Base-by-base conservation (phyloP, 2,113 vertebrate species). In the Microtus oregoni region DNA sequence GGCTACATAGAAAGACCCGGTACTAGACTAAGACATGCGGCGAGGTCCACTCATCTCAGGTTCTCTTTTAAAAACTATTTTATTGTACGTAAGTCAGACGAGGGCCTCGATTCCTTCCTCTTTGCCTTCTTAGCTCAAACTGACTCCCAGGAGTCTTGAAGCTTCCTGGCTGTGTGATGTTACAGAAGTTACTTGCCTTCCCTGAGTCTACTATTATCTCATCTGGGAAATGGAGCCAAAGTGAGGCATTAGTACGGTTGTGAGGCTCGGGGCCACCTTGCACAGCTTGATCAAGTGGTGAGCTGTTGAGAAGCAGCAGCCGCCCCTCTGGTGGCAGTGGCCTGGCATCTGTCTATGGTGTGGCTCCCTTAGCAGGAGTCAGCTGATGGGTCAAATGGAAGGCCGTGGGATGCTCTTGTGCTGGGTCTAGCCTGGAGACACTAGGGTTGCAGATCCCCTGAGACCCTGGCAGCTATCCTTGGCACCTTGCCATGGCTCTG, bases 381-480 rank as follows among this genome's bases (percentile, higher is more conserved):
- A 28, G 13, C 50, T 32, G 73, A 41, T 76, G 0, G 1, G 3
- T 0, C 24, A n/a, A 32, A 7, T 4, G 35, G 91, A 55, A n/a
- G 47, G 65, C 12, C 4, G 0, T 5, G 61, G 41, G 65, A 9
- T 81, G 52, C 6, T 65, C 72, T 20, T 15, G 81, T 70, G 76
- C 88, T 20, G 32, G 44, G 50, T 47, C 75, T 47, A 32, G 20
- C 89, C 11, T 22, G 78, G 63, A 72, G 32, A 35, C 17, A 15
- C 30, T 0, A 6, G 85, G 32, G 17, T 47, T 38, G 67, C 15
- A 14, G 88, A 55, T 61, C 81, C 73, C 94, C 50, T n/a, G 91
- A 94, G 75, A 30, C 78, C 47, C 91, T 90, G 32, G 89, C 82
- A 44, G 70, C 72, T 52, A 67, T 95, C 67, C 38, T 52, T 63